Base-by-base conservation (phyloP, 1,140 invertebrate genomes). In the Drosophila sp. region DNA sequence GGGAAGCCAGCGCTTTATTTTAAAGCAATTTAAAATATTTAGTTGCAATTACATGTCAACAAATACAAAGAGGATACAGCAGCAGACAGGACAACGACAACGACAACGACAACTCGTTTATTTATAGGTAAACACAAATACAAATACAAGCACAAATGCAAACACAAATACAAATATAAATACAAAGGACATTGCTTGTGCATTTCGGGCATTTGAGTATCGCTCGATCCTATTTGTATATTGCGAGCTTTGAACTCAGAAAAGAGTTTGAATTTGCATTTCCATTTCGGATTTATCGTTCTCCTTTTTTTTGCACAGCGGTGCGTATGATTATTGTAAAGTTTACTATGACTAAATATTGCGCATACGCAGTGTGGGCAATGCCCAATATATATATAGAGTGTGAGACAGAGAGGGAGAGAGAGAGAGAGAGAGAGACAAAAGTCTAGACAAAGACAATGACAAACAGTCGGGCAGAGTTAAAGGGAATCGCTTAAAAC, bases 1-100 rank as follows among this genome's bases (percentile, higher is more conserved):
- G n/a, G 6, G 9, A 61, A 56, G 53, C 51, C 34, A 50, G 54
- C 77, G 78, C 78, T 87, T 87, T 87, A 87, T 87, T 87, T 87
- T 89, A 89, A 87, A 89, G 83, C 82, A 87, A 87, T 89, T 87
- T 87, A 89, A 87, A 89, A 87, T 87, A 87, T 87, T 87, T 87
- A 87, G 82, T 87, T 87, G 80, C 82, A 87, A 87, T 87, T 87
- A 89, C 83, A 87, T 87, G 83, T 87, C 82, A 87, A 87, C 83
- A 87, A 89, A 87, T 74, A 81, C 48, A 63, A 59, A 59, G 73
- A 18, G 54, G 40, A 53, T 32, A 27, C 32, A 50, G 8, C 43
- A 32, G 63, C 54, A 72, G 29, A 57, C 61, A 56, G 48, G 27
- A 59, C 29, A 43, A 70, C 62, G 53, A 69, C 48, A 66, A 72